These are phyloP conservation scores for Gymnoscopelus braueri DNA, from an alignment of 2,797 vertebrate genomes.

Conservation along the genomic window DNA sequence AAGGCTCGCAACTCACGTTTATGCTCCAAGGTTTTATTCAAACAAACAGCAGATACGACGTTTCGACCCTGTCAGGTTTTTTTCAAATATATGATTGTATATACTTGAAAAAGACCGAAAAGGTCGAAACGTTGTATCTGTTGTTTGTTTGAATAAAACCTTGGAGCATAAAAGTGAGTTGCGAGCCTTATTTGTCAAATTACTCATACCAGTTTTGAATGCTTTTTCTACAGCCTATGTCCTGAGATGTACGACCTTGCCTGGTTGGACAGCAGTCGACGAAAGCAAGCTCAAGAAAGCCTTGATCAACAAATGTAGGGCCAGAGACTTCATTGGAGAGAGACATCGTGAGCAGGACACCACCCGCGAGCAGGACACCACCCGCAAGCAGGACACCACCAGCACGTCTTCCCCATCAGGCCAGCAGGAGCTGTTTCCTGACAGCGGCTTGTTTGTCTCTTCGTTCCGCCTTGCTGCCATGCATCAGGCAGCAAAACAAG, in stretches of 20 bases:
- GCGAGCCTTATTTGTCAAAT: too few species aligned
- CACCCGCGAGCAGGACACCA: not conserved
- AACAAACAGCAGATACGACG: too few species aligned
- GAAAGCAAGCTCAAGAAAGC: conserved; percentile 18
- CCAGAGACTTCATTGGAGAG: conserved; percentile 6
- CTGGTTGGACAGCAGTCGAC: conserved; percentile 6
- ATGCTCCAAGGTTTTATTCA: too few species aligned
- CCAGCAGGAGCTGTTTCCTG: conserved; percentile 32
- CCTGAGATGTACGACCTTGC: not conserved
- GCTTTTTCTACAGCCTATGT: conserved; percentile 10
- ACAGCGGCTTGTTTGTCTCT: conserved; percentile 19
- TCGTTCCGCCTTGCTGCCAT: conserved; percentile 28
- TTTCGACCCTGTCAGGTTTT: too few species aligned
- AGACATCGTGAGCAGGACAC: not conserved
- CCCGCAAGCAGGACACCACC: not conserved
- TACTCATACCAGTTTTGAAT: too few species aligned
- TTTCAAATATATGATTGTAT: too few species aligned
- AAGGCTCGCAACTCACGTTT: too few species aligned
- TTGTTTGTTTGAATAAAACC: too few species aligned
- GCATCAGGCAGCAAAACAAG: conserved; percentile 18
- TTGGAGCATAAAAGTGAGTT: too few species aligned
- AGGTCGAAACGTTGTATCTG: too few species aligned
- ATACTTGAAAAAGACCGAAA: too few species aligned
- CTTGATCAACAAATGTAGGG: conserved; percentile 18
- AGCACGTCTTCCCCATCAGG: conserved; percentile 12